These are phyloP conservation scores for Tachina grossa DNA, from an alignment of 2,888 invertebrate genomes.

Conservation along the genomic window DNA sequence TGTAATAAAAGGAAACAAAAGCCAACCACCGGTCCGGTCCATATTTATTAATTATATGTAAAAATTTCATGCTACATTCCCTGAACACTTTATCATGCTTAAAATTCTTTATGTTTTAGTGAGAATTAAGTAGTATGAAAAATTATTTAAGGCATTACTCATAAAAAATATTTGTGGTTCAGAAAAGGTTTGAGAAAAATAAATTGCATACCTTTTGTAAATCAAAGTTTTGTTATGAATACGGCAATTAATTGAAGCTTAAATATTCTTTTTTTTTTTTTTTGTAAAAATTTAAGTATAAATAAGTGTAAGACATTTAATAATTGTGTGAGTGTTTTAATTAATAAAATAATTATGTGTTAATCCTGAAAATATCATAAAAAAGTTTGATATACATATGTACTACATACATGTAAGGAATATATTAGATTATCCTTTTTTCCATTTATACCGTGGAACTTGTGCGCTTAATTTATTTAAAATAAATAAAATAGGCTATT, in stretches of 20 bases:
- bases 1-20: not conserved
- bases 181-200: too few species aligned
- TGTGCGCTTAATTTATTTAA: slow-evolving; percentile 9
- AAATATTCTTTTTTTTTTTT: too few species aligned
- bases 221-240: too few species aligned
- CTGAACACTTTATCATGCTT: slow-evolving; percentile 10
- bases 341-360: slow-evolving; percentile 17
- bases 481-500: not conserved
- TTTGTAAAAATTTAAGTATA: slow-evolving; percentile 4
- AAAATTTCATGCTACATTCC: slow-evolving; percentile 20
- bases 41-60: slow-evolving; percentile 36
- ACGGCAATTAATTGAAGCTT: too few species aligned
- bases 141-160: not conserved
- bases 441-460: slow-evolving; percentile 18
- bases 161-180: too few species aligned
- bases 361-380: slow-evolving; percentile 5
- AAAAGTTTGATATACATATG: not conserved
- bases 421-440: not conserved
- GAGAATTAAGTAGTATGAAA: slow-evolving; percentile 23
- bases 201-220: too few species aligned
- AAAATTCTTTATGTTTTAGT: slow-evolving; percentile 29
- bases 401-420: not conserved
- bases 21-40: not conserved
- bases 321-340: slow-evolving; percentile 15
- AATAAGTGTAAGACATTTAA: not conserved